Conservation (phyloP, 2,797 vertebrate species). For the Leptodactylus fallax region DNA sequence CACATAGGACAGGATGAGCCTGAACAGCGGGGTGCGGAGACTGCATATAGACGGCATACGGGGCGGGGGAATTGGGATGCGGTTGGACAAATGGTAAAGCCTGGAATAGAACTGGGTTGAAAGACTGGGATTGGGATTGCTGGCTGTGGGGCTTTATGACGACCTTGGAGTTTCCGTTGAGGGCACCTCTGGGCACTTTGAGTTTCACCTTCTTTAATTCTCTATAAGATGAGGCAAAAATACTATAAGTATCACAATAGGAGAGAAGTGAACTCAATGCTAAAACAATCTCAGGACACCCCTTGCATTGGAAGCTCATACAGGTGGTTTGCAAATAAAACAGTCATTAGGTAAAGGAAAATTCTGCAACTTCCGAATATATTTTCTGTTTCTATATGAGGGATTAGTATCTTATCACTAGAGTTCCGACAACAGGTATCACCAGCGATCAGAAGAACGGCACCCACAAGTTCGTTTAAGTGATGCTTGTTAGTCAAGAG, state of each 20-base stretch:
- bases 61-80: constrained; percentile 74
- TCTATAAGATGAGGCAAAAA: background rate
- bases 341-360: too few relatives aligned
- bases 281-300: too few relatives aligned
- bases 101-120: constrained; percentile 71
- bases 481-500: too few relatives aligned
- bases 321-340: too few relatives aligned
- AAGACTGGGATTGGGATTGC: constrained; percentile 55
- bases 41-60: constrained; percentile 86
- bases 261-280: too few relatives aligned
- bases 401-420: too few relatives aligned
- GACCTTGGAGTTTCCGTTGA: constrained; percentile 40
- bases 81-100: constrained; percentile 85
- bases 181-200: constrained; percentile 55
- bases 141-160: constrained; percentile 68
- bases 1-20: constrained; percentile 80
- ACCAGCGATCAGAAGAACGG: too few relatives aligned
- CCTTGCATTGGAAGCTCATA: too few relatives aligned
- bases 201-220: constrained; percentile 64
- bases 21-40: constrained; percentile 80
- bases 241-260: background rate
- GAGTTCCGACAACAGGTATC: too few relatives aligned
- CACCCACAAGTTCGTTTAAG: too few relatives aligned
- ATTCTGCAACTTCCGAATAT: too few relatives aligned
- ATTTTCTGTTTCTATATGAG: too few relatives aligned